Evolutionary conservation across 35 echinoderm and acorn worm species (phyloP).

Genomic region (Lytechinus pictus): DNA sequence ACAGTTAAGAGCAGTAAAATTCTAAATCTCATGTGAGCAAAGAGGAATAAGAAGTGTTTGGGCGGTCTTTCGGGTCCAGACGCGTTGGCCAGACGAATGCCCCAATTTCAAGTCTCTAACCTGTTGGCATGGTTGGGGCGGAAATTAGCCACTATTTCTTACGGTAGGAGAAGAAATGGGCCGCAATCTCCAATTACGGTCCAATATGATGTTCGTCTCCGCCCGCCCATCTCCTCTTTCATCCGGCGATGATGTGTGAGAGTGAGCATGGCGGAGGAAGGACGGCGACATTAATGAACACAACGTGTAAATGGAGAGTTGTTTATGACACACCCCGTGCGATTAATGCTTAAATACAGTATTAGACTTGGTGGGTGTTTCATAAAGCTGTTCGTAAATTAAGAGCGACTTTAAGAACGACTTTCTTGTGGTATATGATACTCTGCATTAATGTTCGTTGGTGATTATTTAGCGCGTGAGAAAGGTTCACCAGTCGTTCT

Average conservation of each 20-base stretch:
- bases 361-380: too few species aligned
- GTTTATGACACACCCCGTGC: neutral
- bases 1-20: neutral
- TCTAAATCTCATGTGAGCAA: neutral
- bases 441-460: too few species aligned
- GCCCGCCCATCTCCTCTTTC: neutral
- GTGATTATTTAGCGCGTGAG: too few species aligned
- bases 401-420: too few species aligned
- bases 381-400: too few species aligned
- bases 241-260: neutral
- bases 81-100: neutral
- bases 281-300: neutral
- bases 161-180: neutral
- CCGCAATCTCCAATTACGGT: neutral
- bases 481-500: too few species aligned
- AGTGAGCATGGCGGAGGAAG: neutral
- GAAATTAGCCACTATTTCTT: neutral
- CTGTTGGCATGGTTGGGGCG: neutral
- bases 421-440: too few species aligned
- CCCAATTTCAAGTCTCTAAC: neutral
- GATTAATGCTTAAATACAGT: too few species aligned
- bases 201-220: neutral
- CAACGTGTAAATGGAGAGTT: neutral
- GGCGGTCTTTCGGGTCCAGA: neutral
- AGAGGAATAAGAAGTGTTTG: neutral